Conservation (phyloP, 1,140 invertebrate genomes). For the Pygmarrhopalites habei region DNA sequence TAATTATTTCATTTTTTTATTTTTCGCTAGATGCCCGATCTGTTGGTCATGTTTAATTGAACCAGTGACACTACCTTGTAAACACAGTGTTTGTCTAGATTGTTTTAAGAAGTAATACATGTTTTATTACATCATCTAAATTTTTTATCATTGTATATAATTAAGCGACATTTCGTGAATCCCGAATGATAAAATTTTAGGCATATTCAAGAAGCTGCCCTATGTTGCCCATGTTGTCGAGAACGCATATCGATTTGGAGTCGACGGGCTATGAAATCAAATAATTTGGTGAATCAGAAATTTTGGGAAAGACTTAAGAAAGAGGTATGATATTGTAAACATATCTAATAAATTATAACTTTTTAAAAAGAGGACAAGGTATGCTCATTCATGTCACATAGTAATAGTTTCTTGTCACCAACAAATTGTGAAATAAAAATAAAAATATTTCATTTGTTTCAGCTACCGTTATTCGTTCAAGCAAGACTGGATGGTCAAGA, state of each 20-base stretch:
- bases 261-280: conserved; percentile 19
- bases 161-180: too few relatives aligned
- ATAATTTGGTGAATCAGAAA: conserved; percentile 21
- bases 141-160: too few relatives aligned
- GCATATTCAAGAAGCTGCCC: conserved; percentile 1
- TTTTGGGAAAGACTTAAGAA: conserved; percentile 27
- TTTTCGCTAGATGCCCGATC: conserved; percentile 16
- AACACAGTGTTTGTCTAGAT: conserved; percentile 21
- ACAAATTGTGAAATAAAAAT: conserved; percentile 7
- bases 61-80: conserved; percentile 33
- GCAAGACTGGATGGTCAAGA: conserved; percentile 18
- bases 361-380: too few relatives aligned
- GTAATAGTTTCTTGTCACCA: neutral
- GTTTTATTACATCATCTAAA: conserved; percentile 3
- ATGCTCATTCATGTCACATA: too few relatives aligned
- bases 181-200: too few relatives aligned
- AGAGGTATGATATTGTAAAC: conserved; percentile 30
- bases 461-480: conserved; percentile 7
- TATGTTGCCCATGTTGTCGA: conserved; percentile 30
- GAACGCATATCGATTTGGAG: conserved; percentile 27
- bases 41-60: conserved; percentile 29
- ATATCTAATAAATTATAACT: too few relatives aligned
- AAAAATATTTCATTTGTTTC: too few relatives aligned
- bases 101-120: too few relatives aligned
- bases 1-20: too few relatives aligned